Conservation (phyloP, 1,140 invertebrate genomes). For the Sminthurides bifidus region DNA sequence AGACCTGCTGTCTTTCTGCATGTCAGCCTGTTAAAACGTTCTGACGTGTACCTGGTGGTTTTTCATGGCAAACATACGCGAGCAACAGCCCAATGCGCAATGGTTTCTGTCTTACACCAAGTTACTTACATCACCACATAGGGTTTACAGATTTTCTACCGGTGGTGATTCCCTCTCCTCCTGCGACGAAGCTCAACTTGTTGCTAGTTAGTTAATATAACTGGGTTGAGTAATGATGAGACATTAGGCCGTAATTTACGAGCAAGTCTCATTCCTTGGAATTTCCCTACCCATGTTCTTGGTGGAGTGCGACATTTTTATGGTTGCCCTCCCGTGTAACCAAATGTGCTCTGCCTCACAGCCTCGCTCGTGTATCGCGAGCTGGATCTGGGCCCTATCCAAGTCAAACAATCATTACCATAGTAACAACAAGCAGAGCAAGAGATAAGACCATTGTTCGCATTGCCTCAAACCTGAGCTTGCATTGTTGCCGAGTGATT, state of each 20-base stretch:
- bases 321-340: slow-evolving; percentile 14
- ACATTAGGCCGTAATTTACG: slow-evolving; percentile 22
- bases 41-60: too few relatives aligned
- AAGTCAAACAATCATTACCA: neutral
- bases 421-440: neutral
- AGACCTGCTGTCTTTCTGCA: too few relatives aligned
- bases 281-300: slow-evolving; percentile 22
- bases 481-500: too few relatives aligned
- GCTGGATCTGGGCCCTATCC: neutral
- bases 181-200: too few relatives aligned
- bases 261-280: slow-evolving; percentile 14
- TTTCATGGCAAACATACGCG: too few relatives aligned
- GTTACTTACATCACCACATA: neutral
- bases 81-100: too few relatives aligned
- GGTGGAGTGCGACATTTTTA: slow-evolving; percentile 22
- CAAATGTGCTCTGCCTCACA: too few relatives aligned
- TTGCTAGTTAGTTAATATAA: neutral
- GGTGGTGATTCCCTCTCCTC: neutral
- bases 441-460: neutral
- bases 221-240: slow-evolving; percentile 8
- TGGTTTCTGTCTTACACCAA: too few relatives aligned
- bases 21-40: too few relatives aligned
- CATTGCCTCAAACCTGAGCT: neutral
- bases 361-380: neutral
- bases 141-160: neutral